These are phyloP conservation scores for Villa cingulata DNA, from an alignment of 2,888 invertebrate genomes.

Conservation along the genomic window DNA sequence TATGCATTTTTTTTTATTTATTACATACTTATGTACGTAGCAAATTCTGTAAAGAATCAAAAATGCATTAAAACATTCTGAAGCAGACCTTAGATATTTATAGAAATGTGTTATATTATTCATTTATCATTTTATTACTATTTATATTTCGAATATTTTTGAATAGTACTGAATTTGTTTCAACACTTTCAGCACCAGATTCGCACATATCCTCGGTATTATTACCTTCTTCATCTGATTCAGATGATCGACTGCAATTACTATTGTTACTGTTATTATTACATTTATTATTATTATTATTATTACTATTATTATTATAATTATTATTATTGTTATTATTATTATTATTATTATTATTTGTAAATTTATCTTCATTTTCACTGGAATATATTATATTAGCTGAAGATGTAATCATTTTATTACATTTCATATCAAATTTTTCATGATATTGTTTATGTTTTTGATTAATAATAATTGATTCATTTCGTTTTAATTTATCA, in stretches of 20 bases:
- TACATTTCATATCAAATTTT: neutral
- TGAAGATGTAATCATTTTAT: neutral
- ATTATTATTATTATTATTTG: constrained; percentile 22
- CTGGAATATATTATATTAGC: neutral
- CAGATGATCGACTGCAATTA: constrained; percentile 8
- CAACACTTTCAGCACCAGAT: constrained; percentile 75
- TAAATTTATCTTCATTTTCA: no score
- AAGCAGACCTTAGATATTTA: no score
- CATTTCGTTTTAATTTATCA: neutral
- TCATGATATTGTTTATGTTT: no score
- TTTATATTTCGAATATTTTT: constrained; percentile 49
- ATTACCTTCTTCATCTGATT: constrained; percentile 59
- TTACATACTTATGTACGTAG: no score
- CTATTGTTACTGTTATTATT: neutral
- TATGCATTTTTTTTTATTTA: no score
- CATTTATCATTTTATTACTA: no score
- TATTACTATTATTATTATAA: constrained; percentile 2
- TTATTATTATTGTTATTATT: constrained; percentile 25
- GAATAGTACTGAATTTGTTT: constrained; percentile 76
- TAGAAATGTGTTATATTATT: no score
- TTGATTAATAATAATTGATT: neutral
- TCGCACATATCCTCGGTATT: constrained; percentile 70
- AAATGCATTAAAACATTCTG: no score
- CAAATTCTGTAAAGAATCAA: no score
- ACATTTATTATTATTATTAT: neutral